These are phyloP conservation scores for Dicrostonyx torquatus DNA, from an alignment of 2,797 vertebrate species.

Conservation along the genomic window DNA sequence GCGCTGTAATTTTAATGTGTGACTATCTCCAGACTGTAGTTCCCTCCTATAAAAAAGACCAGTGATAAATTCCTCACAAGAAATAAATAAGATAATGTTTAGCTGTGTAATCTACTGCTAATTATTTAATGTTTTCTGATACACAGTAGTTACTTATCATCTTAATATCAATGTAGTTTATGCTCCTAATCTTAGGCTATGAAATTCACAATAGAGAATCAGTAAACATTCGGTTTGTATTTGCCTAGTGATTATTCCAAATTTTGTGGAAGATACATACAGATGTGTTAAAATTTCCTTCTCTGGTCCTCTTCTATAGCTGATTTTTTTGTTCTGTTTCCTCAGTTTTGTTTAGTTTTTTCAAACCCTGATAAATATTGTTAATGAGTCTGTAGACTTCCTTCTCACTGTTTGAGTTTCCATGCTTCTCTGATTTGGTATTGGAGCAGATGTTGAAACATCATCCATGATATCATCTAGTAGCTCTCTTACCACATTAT, in stretches of 20 bases:
- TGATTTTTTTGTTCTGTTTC: neutral
- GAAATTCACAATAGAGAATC: neutral
- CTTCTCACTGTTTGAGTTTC: neutral
- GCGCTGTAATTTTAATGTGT: neutral
- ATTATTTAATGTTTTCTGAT: neutral
- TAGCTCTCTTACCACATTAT: neutral
- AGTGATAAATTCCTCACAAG: neutral
- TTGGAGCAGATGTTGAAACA: neutral
- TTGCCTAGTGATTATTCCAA: neutral
- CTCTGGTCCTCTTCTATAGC: neutral
- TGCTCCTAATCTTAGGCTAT: neutral
- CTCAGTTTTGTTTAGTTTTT: neutral
- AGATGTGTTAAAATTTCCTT: neutral
- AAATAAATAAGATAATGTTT: neutral
- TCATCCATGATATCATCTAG: neutral
- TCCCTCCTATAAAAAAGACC: neutral
- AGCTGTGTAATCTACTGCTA: neutral
- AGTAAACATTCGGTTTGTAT: neutral
- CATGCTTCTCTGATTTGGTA: neutral
- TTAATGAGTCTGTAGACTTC: neutral
- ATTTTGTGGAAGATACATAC: neutral
- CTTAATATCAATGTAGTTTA: neutral
- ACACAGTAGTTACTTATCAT: neutral
- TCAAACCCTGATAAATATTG: neutral
- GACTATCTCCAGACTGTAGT: neutral